phyloP scores from a whole-genome alignment of 1,140 invertebrate species.

The Littorina saxatilis region DNA sequence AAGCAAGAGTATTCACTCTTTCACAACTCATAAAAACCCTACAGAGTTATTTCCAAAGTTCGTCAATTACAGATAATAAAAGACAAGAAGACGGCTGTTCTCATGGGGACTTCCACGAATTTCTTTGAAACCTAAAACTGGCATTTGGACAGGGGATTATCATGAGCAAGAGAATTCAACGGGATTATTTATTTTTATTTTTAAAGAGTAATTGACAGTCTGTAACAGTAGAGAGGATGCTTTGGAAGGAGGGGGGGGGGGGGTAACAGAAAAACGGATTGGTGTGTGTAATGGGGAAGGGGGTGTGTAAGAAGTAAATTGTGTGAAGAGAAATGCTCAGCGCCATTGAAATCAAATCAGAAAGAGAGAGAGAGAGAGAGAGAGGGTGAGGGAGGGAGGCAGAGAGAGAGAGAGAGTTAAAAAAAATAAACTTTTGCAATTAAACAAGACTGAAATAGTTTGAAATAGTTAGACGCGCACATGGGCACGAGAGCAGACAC shows the following conservation, averaged over 20 bases:
- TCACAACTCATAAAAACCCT: too few relatives aligned
- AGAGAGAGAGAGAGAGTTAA: not conserved
- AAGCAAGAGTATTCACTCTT: too few relatives aligned
- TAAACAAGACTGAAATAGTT: not conserved
- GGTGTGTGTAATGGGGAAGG: not conserved
- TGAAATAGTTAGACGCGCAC: not conserved
- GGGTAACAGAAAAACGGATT: not conserved
- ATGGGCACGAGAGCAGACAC: not conserved
- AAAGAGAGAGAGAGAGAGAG: slow-evolving; percentile 17
- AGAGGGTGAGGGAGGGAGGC: slow-evolving; percentile 9
- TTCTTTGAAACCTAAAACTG: too few relatives aligned
- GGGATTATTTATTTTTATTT: too few relatives aligned
- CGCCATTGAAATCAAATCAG: not conserved
- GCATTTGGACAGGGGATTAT: too few relatives aligned
- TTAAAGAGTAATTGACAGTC: too few relatives aligned
- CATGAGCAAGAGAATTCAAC: too few relatives aligned
- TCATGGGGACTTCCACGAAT: too few relatives aligned
- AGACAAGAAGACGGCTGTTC: too few relatives aligned
- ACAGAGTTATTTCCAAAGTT: too few relatives aligned
- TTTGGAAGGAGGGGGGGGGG: slow-evolving; percentile 2
- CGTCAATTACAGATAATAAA: too few relatives aligned
- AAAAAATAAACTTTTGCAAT: not conserved
- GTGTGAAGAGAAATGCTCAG: not conserved
- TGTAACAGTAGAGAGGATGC: too few relatives aligned
- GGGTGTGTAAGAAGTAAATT: not conserved